Evolutionary conservation across 2,888 invertebrate species (phyloP).

Genomic region (Melanotus villosus): DNA sequence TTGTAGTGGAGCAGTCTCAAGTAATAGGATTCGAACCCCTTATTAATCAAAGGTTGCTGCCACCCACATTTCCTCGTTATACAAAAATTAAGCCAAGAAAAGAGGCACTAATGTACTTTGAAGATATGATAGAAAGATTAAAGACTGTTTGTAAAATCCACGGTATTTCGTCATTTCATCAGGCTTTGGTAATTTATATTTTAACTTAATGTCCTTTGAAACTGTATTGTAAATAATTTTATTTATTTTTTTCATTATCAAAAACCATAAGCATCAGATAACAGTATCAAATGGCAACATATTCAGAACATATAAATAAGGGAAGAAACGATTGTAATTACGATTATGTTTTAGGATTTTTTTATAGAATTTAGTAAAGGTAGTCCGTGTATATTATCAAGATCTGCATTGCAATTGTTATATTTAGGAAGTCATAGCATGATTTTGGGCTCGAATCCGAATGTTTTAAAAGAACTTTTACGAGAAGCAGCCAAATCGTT

Average conservation of each 20-base stretch:
- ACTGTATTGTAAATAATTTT: too few relatives aligned
- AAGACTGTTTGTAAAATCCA: conserved; percentile 88
- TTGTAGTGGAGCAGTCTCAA: conserved; percentile 78
- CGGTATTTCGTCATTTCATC: conserved; percentile 83
- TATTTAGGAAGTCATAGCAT: conserved; percentile 73
- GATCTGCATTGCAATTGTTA: conserved; percentile 89
- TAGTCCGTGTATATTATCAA: conserved; percentile 91
- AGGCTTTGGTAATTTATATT: conserved; percentile 77
- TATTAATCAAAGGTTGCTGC: conserved; percentile 94
- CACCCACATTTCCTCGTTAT: conserved; percentile 98
- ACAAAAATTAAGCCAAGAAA: conserved; percentile 88
- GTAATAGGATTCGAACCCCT: conserved; percentile 97
- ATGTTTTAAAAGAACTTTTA: conserved; percentile 81
- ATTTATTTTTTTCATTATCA: too few relatives aligned
- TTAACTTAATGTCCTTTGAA: too few relatives aligned
- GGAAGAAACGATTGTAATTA: too few relatives aligned
- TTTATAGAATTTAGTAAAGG: conserved; percentile 93
- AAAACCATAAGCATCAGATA: too few relatives aligned
- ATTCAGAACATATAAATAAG: too few relatives aligned
- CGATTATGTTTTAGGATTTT: conserved; percentile 73
- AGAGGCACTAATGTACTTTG: conserved; percentile 86
- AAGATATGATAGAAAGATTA: conserved; percentile 85
- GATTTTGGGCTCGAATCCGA: conserved; percentile 74
- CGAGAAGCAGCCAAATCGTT: conserved; percentile 89
- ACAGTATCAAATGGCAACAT: too few relatives aligned